Percentiles rank a stretch among this genome's conserved stretches.
These are phyloP conservation scores for Dugesia japonica DNA, from an alignment of 2,888 invertebrate species.

Conservation along the genomic window DNA sequence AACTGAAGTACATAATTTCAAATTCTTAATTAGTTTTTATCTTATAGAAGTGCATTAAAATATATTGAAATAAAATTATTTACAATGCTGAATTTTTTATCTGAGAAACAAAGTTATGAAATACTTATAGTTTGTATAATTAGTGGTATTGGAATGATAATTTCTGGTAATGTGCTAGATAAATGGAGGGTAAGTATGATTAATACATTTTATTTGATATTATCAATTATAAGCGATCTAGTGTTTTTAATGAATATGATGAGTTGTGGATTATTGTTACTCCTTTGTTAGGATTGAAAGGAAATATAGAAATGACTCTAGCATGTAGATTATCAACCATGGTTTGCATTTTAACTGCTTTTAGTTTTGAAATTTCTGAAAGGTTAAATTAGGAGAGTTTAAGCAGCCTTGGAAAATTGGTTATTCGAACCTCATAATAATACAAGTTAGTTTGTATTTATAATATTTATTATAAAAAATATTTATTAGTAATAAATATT, in stretches of 20 bases:
- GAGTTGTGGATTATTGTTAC: background rate
- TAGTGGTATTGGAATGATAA: background rate
- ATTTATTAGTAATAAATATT: too few species aligned
- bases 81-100: too few species aligned
- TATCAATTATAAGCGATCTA: background rate
- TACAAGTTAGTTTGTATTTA: too few species aligned
- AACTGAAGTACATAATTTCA: too few species aligned
- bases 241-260: background rate
- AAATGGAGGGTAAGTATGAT: background rate
- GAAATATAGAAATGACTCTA: conserved; percentile 21
- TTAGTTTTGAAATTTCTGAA: background rate
- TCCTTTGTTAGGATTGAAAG: conserved; percentile 3
- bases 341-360: background rate
- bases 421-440: background rate
- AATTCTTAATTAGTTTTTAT: too few species aligned
- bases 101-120: background rate
- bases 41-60: too few species aligned
- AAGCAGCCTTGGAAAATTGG: background rate
- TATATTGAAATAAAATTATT: too few species aligned
- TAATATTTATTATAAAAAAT: too few species aligned
- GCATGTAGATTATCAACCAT: conserved; percentile 4
- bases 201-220: background rate
- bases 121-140: background rate
- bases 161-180: background rate
- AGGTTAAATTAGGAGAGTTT: background rate